Evolutionary conservation across 2,888 invertebrate species (phyloP).

Genomic region (Rhopalosiphum nymphaeae): DNA sequence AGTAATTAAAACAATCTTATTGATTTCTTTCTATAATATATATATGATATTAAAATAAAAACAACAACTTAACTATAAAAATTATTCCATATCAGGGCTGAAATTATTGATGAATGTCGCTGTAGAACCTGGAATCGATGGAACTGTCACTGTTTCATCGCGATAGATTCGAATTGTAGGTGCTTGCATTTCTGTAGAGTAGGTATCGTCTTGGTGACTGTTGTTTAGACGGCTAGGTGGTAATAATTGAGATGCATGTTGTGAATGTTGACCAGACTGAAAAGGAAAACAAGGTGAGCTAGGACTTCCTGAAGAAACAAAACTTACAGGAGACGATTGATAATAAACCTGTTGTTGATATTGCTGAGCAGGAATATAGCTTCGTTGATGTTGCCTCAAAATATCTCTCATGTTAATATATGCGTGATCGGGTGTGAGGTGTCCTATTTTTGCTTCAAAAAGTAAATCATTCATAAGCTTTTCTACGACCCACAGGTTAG

Average conservation of each 20-base stretch:
- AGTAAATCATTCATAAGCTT: slow-evolving; percentile 33
- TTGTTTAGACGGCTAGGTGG: slow-evolving; percentile 18
- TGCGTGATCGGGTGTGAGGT: slow-evolving; percentile 42
- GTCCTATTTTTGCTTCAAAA: slow-evolving; percentile 47
- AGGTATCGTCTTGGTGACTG: slow-evolving; percentile 7
- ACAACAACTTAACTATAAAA: neutral
- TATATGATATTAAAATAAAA: neutral
- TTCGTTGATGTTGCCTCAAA: slow-evolving; percentile 42
- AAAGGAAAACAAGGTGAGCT: slow-evolving; percentile 35
- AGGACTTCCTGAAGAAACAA: slow-evolving; percentile 47
- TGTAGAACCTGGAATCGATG: slow-evolving; percentile 20
- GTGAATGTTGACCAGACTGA: slow-evolving; percentile 21
- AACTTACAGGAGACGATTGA: slow-evolving; percentile 40
- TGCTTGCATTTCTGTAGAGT: slow-evolving; percentile 17
- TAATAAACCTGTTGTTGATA: slow-evolving; percentile 35
- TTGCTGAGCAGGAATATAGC: slow-evolving; percentile 26
- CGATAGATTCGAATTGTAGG: neutral
- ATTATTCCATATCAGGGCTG: neutral
- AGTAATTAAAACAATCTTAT: too few species aligned
- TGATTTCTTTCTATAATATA: too few species aligned
- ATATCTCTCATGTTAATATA: slow-evolving; percentile 49
- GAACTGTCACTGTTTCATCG: slow-evolving; percentile 25
- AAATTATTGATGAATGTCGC: slow-evolving; percentile 1
- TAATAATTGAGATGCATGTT: slow-evolving; percentile 28
- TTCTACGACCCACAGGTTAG: slow-evolving; percentile 14